Conservation (phyloP, 1,140 invertebrate genomes). For the Zaprionus tsacasi region DNA sequence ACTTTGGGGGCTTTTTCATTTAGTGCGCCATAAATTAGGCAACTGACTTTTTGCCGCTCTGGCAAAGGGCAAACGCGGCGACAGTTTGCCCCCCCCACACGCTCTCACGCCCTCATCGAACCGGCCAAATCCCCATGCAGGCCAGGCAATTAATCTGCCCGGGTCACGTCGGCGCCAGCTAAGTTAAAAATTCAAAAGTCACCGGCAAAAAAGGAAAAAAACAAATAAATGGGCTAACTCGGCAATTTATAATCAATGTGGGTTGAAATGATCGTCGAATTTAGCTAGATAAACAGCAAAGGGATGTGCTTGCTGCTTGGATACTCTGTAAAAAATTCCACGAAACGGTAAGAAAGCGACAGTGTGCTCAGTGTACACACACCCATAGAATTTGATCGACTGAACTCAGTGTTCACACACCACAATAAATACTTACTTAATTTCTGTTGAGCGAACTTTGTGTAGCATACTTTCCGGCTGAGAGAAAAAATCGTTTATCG, state of each 20-base stretch:
- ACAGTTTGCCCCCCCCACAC: constrained; percentile 28
- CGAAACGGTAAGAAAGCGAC: too few relatives aligned
- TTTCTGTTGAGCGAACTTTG: too few relatives aligned
- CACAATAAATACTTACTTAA: too few relatives aligned
- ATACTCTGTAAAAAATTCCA: not conserved
- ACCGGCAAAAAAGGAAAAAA: not conserved
- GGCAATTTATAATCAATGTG: constrained; percentile 38
- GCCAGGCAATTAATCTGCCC: constrained; percentile 57
- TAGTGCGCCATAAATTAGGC: constrained; percentile 65
- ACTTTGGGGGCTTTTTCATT: constrained; percentile 65
- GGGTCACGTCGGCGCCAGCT: constrained; percentile 46
- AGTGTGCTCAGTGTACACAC: too few relatives aligned
- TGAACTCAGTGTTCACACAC: too few relatives aligned
- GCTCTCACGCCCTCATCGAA: not conserved
- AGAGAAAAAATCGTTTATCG: too few relatives aligned
- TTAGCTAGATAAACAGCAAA: constrained; percentile 12
- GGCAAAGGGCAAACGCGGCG: constrained; percentile 38
- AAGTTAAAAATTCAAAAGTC: constrained; percentile 48
- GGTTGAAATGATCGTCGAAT: constrained; percentile 15
- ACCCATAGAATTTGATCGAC: too few relatives aligned
- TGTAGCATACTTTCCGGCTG: too few relatives aligned
- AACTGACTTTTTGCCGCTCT: constrained; percentile 41
- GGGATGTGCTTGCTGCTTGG: not conserved
- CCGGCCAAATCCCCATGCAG: constrained; percentile 28
- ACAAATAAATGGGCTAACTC: constrained; percentile 4